A percentile compares a stretch with the other conserved stretches of the same genome.
Conservation (phyloP, 2,888 invertebrate species). For the Lasius fuliginosus region DNA sequence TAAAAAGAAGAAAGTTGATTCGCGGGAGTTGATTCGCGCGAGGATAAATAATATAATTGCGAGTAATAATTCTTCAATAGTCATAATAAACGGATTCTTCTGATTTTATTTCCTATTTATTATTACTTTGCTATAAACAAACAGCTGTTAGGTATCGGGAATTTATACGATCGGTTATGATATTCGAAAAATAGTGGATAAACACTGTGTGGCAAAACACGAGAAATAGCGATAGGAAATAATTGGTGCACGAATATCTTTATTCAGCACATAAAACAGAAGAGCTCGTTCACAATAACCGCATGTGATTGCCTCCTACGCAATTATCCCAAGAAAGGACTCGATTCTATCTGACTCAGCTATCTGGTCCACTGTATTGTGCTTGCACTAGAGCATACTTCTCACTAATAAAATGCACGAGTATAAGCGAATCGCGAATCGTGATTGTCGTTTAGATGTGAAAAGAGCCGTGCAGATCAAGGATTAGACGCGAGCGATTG, state of each 20-base stretch:
- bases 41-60: background rate
- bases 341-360: background rate
- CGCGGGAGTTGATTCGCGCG: too few species aligned
- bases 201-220: background rate
- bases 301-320: background rate
- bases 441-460: background rate
- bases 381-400: background rate
- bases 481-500: background rate
- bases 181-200: background rate
- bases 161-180: constrained; percentile 6
- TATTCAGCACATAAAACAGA: background rate
- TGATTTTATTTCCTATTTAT: background rate
- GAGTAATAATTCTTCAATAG: constrained; percentile 6
- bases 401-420: background rate
- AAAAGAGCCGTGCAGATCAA: background rate
- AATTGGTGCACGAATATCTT: background rate
- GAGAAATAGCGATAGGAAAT: constrained; percentile 23
- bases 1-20: background rate
- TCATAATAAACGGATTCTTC: background rate
- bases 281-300: constrained; percentile 7
- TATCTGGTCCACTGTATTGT: too few species aligned
- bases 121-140: background rate
- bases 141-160: background rate
- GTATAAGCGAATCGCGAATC: background rate
- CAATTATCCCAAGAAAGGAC: background rate